These are phyloP conservation scores for Sphecodes monilicornis DNA, from an alignment of 2,888 invertebrate species.

Conservation along the genomic window DNA sequence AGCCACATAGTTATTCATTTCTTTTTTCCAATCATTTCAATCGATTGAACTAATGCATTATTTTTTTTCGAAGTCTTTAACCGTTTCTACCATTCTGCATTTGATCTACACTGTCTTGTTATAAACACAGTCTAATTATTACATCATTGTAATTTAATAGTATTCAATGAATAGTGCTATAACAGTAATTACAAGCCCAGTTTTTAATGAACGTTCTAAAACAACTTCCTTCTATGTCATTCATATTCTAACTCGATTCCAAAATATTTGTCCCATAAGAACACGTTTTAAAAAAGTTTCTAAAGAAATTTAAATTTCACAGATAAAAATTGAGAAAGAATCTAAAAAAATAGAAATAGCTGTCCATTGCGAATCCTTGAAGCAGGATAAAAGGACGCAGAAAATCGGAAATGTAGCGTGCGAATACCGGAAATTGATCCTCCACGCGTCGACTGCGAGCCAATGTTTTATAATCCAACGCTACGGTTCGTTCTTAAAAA, in stretches of 20 bases:
- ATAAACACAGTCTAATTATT: too few species aligned
- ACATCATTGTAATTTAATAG: too few species aligned
- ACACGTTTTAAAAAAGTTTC: neutral
- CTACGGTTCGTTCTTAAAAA: conserved; percentile 21
- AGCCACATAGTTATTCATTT: too few species aligned
- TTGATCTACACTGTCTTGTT: too few species aligned
- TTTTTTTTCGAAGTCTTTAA: too few species aligned
- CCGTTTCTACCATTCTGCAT: too few species aligned
- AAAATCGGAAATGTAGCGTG: neutral
- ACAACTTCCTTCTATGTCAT: too few species aligned
- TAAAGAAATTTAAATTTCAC: neutral
- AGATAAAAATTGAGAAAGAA: neutral
- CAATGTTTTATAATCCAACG: conserved; percentile 32
- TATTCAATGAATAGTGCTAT: too few species aligned
- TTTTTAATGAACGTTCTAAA: neutral
- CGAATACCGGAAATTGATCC: neutral
- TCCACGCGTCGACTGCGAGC: conserved; percentile 1
- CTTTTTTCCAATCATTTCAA: too few species aligned
- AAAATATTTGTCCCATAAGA: neutral
- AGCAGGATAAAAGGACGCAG: neutral
- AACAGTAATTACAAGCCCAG: neutral
- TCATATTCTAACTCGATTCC: too few species aligned
- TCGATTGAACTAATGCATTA: too few species aligned
- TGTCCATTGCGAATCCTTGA: neutral
- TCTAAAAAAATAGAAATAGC: neutral